These are phyloP conservation scores for Drosophila lini DNA, from an alignment of 1,140 invertebrate species.

Conservation along the genomic window DNA sequence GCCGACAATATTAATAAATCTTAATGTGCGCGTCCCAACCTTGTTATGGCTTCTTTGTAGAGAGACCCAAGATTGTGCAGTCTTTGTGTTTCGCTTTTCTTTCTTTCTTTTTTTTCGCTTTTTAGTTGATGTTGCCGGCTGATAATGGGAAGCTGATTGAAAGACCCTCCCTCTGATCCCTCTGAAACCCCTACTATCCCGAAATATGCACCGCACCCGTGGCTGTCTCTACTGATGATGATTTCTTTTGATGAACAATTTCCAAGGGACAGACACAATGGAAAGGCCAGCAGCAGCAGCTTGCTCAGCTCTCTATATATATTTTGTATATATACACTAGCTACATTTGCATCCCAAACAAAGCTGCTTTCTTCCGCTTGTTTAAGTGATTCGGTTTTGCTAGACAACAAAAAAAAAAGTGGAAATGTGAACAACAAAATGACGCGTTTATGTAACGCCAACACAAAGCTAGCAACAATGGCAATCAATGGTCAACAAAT, in stretches of 20 bases:
- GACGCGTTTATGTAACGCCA: constrained; percentile 35
- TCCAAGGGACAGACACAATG: constrained; percentile 60
- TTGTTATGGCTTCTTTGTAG: constrained; percentile 67
- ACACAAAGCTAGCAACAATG: constrained; percentile 29
- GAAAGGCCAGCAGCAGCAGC: constrained; percentile 19
- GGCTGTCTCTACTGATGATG: constrained; percentile 19
- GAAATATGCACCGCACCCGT: constrained; percentile 21
- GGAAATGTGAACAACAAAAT: constrained; percentile 25
- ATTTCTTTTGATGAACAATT: constrained; percentile 74
- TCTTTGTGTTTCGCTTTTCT: constrained; percentile 31
- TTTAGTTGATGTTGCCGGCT: constrained; percentile 43
- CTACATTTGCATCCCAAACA: constrained; percentile 54
- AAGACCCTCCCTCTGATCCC: constrained; percentile 19
- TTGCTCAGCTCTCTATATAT: constrained; percentile 27
- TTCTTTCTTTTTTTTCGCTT: constrained; percentile 7
- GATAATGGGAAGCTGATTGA: constrained; percentile 71
- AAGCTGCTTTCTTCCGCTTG: constrained; percentile 44
- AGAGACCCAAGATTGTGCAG: constrained; percentile 38
- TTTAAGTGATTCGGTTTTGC: constrained; percentile 40
- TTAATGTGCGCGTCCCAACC: constrained; percentile 50
- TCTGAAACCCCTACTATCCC: neutral
- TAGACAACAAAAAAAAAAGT: constrained; percentile 7
- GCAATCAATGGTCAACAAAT: constrained; percentile 47
- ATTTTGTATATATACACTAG: neutral
- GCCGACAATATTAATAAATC: constrained; percentile 67